phyloP scores from a whole-genome alignment of 2,113 vertebrate species.

The Hystrix cristata region DNA sequence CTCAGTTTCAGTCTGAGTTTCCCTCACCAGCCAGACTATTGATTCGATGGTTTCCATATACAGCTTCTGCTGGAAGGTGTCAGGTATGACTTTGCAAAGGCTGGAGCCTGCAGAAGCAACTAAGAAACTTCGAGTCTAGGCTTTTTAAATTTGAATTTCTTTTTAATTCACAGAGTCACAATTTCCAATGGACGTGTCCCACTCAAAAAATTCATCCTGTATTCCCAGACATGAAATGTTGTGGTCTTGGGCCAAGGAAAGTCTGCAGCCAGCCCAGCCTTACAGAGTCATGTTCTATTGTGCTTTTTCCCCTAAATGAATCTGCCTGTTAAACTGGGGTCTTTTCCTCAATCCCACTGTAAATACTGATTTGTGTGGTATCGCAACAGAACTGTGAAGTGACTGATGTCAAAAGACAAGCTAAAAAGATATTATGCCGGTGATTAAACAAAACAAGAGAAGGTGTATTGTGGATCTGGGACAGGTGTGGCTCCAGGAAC shows the following conservation, averaged over 20 bases:
- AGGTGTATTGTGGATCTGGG: neutral
- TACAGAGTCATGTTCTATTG: neutral
- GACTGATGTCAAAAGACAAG: neutral
- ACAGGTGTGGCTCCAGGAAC: neutral
- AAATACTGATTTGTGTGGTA: slow-evolving; percentile 1
- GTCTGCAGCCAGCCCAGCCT: neutral
- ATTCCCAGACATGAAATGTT: neutral
- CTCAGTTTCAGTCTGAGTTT: slow-evolving; percentile 15
- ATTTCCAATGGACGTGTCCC: neutral
- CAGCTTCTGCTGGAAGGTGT: neutral
- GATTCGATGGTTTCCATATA: slow-evolving; percentile 29
- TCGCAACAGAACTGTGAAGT: slow-evolving; percentile 19
- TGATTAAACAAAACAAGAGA: neutral
- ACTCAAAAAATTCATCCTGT: neutral
- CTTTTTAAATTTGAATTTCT: slow-evolving; percentile 32
- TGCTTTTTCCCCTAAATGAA: neutral
- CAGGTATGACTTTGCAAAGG: neutral
- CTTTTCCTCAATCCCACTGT: neutral
- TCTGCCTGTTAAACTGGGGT: neutral
- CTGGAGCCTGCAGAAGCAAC: neutral
- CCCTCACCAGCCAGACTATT: slow-evolving; percentile 33
- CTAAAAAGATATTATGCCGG: neutral
- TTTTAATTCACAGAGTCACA: slow-evolving; percentile 41
- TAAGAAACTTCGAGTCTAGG: neutral
- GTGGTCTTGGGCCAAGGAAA: neutral